Evolutionary conservation across 2,888 invertebrate genomes (phyloP).

Genomic region (Himalopsyche anomala): DNA sequence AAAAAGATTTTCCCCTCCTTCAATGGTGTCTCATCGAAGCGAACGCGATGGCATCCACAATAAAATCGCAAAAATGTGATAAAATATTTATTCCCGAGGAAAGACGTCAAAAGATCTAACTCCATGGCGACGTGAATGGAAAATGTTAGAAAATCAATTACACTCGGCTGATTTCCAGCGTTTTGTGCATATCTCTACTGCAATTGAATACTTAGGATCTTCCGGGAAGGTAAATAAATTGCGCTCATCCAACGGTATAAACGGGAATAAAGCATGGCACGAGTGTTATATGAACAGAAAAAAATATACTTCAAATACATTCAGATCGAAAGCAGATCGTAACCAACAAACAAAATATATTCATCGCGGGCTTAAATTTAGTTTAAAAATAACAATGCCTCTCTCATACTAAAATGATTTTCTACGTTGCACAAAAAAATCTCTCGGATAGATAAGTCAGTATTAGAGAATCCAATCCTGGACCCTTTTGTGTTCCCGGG

Average conservation of each 20-base stretch:
- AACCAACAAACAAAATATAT: too few species aligned
- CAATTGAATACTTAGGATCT: not conserved
- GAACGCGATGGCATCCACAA: not conserved
- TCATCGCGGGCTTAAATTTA: too few species aligned
- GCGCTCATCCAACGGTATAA: not conserved
- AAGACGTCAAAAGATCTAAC: not conserved
- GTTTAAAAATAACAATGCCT: too few species aligned
- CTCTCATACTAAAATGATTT: too few species aligned
- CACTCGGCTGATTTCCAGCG: not conserved
- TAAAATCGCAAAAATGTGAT: conserved; percentile 11
- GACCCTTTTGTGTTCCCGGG: too few species aligned
- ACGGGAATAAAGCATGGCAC: not conserved
- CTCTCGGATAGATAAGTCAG: too few species aligned
- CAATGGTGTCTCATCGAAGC: not conserved
- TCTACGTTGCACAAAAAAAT: too few species aligned
- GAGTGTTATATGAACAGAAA: too few species aligned
- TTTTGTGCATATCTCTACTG: not conserved
- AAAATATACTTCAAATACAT: too few species aligned
- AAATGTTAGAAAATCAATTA: not conserved
- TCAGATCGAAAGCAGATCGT: too few species aligned
- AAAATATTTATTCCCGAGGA: not conserved
- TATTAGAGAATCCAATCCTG: too few species aligned
- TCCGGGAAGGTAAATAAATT: not conserved
- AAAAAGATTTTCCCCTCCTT: not conserved
- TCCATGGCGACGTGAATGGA: not conserved